Evolutionary conservation across 2,113 vertebrate genomes (phyloP).

Genomic region (Protomyctophum bolini): DNA sequence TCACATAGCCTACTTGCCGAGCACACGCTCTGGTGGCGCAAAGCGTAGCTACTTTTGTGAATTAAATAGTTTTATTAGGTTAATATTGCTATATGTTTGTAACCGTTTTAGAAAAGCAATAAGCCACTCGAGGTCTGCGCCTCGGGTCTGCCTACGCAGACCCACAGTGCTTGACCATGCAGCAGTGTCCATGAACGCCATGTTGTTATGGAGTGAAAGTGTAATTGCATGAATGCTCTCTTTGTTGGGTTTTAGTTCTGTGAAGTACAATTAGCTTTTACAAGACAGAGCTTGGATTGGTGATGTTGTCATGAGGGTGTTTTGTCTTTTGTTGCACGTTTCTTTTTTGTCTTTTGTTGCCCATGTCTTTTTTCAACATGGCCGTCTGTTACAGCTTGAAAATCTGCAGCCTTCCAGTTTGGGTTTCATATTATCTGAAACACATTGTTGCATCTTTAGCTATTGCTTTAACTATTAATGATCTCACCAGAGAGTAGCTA

Average conservation of each 20-base stretch:
- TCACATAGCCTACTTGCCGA: too few relatives aligned
- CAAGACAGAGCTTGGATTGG: conserved; percentile 15
- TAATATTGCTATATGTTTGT: too few relatives aligned
- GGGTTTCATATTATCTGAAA: not conserved
- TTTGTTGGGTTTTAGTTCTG: conserved; percentile 4
- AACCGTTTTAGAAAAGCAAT: too few relatives aligned
- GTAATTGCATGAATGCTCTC: conserved; percentile 23
- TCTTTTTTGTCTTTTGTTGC: too few relatives aligned
- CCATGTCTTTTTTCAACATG: not conserved
- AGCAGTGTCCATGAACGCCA: conserved; percentile 19
- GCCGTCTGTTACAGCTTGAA: conserved; percentile 2
- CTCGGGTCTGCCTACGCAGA: too few relatives aligned
- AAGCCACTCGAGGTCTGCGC: too few relatives aligned
- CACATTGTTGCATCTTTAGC: not conserved
- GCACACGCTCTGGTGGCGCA: too few relatives aligned
- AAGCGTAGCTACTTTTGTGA: too few relatives aligned
- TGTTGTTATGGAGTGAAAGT: conserved; percentile 42
- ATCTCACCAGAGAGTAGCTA: not conserved
- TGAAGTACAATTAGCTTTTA: conserved; percentile 21
- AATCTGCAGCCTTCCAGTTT: not conserved
- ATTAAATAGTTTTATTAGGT: too few relatives aligned
- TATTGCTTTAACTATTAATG: not conserved
- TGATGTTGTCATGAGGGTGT: not conserved
- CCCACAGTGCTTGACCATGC: conserved; percentile 4
- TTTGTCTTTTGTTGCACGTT: too few relatives aligned